Percentiles rank a stretch among this genome's conserved stretches.
These are phyloP conservation scores for Mesoligia furuncula DNA, from an alignment of 2,888 invertebrate genomes.

Conservation along the genomic window DNA sequence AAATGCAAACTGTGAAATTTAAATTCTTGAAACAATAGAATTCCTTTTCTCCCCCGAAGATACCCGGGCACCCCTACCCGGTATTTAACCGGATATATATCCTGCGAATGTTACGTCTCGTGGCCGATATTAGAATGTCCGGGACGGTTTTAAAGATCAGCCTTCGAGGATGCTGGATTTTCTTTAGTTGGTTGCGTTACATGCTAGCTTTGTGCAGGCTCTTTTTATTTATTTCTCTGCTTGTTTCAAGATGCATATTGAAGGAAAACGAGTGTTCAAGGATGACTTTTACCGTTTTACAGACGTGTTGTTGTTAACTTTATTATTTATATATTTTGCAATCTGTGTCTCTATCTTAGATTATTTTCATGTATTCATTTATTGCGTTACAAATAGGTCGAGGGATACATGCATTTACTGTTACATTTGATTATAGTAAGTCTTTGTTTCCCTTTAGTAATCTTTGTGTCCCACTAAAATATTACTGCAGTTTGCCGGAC, in stretches of 20 bases:
- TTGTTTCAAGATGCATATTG: constrained; percentile 37
- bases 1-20: constrained; percentile 29
- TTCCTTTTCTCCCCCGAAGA: constrained; percentile 43
- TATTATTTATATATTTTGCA: constrained; percentile 18
- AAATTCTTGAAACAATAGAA: constrained; percentile 61
- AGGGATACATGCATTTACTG: neutral
- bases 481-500: neutral
- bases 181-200: constrained; percentile 54
- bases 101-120: constrained; percentile 64
- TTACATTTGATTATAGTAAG: neutral
- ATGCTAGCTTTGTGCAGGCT: constrained; percentile 36
- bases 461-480: too few species aligned
- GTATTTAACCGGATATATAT: constrained; percentile 77
- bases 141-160: constrained; percentile 63
- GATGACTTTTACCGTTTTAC: neutral
- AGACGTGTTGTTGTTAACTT: neutral
- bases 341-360: neutral
- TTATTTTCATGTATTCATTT: constrained; percentile 2
- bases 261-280: constrained; percentile 15
- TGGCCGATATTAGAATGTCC: constrained; percentile 78
- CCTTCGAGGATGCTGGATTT: constrained; percentile 51
- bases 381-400: constrained; percentile 10
- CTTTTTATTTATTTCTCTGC: constrained; percentile 30
- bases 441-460: neutral
- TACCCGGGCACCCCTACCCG: constrained; percentile 67